Conservation (phyloP, 2,797 vertebrate genomes). For the Sebastes elongatus region DNA sequence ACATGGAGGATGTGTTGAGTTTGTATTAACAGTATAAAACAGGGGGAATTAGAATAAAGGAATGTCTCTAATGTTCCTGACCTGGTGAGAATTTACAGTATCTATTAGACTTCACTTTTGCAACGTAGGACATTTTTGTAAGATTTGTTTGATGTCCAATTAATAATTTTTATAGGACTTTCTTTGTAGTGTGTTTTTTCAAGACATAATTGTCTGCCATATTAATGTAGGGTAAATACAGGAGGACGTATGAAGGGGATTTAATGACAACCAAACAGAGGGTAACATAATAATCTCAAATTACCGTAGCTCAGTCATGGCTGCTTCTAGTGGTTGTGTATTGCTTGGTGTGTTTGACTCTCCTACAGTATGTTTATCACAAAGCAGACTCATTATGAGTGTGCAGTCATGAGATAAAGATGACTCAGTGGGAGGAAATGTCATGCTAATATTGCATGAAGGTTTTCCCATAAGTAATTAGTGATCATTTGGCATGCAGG, state of each 20-base stretch:
- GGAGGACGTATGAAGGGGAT: background rate
- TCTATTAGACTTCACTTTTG: background rate
- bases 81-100: background rate
- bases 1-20: background rate
- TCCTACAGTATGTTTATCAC: background rate
- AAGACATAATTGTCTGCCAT: background rate
- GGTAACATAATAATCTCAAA: background rate
- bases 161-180: background rate
- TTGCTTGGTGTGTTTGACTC: background rate
- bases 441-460: background rate
- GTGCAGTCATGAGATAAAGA: conserved; percentile 8
- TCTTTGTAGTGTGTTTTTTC: background rate
- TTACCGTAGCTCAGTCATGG: background rate
- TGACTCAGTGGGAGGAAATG: background rate
- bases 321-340: background rate
- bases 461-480: background rate
- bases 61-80: background rate
- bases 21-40: background rate
- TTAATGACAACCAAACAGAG: background rate
- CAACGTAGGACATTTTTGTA: background rate
- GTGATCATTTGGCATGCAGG: background rate
- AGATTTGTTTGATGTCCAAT: background rate
- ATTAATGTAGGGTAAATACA: background rate
- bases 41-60: background rate
- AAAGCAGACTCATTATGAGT: conserved; percentile 4